A percentile compares a stretch with the other conserved stretches of the same genome.
Conservation (phyloP, 2,113 vertebrate genomes). For the Podarcis cretensis region DNA sequence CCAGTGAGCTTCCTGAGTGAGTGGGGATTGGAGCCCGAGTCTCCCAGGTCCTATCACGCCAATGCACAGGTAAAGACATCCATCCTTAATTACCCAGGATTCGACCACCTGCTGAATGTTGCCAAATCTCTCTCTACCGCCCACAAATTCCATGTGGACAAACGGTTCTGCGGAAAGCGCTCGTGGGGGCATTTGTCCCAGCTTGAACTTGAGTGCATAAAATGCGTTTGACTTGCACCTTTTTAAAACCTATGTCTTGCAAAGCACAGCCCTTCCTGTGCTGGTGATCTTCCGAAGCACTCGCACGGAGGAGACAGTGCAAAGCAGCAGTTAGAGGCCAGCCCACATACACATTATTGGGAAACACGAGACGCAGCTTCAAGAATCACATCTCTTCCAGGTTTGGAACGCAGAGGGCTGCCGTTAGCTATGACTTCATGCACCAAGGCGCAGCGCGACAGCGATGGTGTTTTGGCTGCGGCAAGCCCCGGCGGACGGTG, state of each 20-base stretch:
- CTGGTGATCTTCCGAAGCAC: neutral
- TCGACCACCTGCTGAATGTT: no score
- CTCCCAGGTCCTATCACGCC: no score
- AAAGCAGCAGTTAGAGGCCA: neutral
- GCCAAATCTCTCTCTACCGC: no score
- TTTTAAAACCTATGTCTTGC: neutral
- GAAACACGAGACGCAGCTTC: constrained; percentile 23
- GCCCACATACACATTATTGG: no score
- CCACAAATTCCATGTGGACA: no score
- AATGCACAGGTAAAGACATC: no score
- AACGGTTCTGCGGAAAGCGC: no score
- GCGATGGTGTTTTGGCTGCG: constrained; percentile 20
- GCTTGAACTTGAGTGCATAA: no score
- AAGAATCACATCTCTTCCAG: constrained; percentile 31
- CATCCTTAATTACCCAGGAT: no score
- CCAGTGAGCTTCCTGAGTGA: no score
- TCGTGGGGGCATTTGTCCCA: no score
- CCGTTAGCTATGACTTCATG: constrained; percentile 51
- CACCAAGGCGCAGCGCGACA: constrained; percentile 35
- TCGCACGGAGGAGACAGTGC: neutral
- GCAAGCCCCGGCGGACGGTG: constrained; percentile 55
- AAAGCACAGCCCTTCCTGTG: neutral
- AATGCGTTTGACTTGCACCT: neutral
- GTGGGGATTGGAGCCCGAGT: no score
- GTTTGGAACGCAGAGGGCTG: neutral